Base-by-base conservation (phyloP, 2,888 invertebrate genomes). In the Fragum fragum region DNA sequence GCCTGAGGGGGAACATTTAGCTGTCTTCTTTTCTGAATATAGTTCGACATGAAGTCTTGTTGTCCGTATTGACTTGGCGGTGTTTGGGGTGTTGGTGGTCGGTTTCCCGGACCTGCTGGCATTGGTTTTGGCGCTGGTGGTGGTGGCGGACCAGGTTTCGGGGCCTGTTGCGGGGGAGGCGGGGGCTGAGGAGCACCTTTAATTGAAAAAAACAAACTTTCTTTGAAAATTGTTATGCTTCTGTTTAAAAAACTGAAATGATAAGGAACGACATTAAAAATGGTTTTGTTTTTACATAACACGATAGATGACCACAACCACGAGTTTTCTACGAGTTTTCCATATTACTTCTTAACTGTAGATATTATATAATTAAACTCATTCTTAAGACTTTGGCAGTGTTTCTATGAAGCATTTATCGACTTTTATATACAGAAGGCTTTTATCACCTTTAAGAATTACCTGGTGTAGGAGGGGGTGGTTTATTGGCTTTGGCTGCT, bases 71-170 rank as follows among this genome's bases (percentile, higher is more conserved):
- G 57, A 11, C 11, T 21, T 57, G 9, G 57, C 23, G 57, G 57
- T 32, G 32, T 18, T 26, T 23, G 28, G 7, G 26, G 6, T 11
- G 28, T 26, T 16, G n/a, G 21, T n/a, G 57, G 57, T 57, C 23
- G 47, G 47, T 47, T 47, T n/a, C 14, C 14, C 14, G n/a, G 26
- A 32, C 29, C n/a, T 1, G 55, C n/a, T 36, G 23, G 52, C 7
- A 32, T n/a, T 39, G 68, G 70, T 47, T 70, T 21, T 52, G 21
- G 72, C 18, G 70, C 18, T 16, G 32, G 55, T 47, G 61, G 42
- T 5, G 69, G 42, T 1, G 21, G 32, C 14, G 9, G 14, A 6
- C 14, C 5, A 1, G 68, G 68, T 68, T 21, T 57, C 0, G 70
- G 14, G 1, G 55, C 42, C 1, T 26, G 70, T 52, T 23, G 52